Evolutionary conservation across 2,888 invertebrate genomes (phyloP).

Genomic region (Nymphalis c-album): DNA sequence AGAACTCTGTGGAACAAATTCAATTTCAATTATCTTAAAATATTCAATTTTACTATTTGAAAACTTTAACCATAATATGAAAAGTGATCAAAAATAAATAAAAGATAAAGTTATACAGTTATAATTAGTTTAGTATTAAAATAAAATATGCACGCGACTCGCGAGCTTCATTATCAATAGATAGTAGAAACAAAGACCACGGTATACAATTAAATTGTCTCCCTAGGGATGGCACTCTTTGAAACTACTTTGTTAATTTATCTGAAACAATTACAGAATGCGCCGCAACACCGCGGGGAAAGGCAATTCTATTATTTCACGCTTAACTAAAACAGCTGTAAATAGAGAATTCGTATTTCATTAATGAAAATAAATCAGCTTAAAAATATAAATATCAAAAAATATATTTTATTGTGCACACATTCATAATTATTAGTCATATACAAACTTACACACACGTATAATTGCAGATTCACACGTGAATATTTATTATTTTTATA

Average conservation of each 20-base stretch:
- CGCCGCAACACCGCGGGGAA: slow-evolving; percentile 58
- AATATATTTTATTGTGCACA: background rate
- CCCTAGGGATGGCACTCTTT: slow-evolving; percentile 70
- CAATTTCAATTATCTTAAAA: no score
- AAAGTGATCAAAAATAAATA: background rate
- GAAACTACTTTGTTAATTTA: slow-evolving; percentile 78
- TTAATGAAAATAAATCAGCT: slow-evolving; percentile 10
- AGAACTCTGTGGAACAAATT: no score
- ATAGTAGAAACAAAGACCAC: slow-evolving; percentile 60
- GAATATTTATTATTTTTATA: no score
- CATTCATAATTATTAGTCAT: no score
- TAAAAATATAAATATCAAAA: background rate
- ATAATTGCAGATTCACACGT: no score
- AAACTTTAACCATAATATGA: background rate
- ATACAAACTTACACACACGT: no score
- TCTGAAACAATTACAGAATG: slow-evolving; percentile 76
- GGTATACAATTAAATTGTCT: slow-evolving; percentile 66
- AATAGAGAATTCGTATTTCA: slow-evolving; percentile 35
- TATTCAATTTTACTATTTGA: no score
- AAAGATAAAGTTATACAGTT: slow-evolving; percentile 9
- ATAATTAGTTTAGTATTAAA: slow-evolving; percentile 36
- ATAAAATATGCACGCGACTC: slow-evolving; percentile 44
- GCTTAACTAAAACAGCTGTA: slow-evolving; percentile 54
- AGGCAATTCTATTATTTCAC: slow-evolving; percentile 66
- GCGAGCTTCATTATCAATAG: slow-evolving; percentile 57